phyloP scores from a whole-genome alignment of 2,888 invertebrate genomes.

The Apodemia hepburni region DNA sequence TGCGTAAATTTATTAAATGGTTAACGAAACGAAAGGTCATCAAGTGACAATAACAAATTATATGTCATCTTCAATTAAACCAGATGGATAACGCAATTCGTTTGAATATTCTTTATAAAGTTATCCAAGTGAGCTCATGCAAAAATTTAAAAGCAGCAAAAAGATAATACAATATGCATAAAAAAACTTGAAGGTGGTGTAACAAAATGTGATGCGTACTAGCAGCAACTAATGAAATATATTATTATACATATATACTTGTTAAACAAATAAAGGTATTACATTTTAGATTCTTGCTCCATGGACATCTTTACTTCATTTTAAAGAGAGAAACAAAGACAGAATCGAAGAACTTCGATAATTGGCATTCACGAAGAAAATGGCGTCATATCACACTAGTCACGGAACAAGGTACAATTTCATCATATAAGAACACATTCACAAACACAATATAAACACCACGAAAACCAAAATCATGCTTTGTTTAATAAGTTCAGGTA shows the following conservation, averaged over 20 bases:
- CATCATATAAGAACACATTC: slow-evolving; percentile 64
- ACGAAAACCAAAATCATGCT: slow-evolving; percentile 52
- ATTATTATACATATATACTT: not conserved
- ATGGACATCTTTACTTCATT: slow-evolving; percentile 12
- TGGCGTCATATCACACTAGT: slow-evolving; percentile 80
- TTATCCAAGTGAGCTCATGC: not conserved
- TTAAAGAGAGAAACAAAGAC: slow-evolving; percentile 38
- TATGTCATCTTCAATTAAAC: not conserved
- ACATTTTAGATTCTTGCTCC: slow-evolving; percentile 14
- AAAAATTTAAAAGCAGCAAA: not conserved
- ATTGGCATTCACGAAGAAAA: slow-evolving; percentile 81
- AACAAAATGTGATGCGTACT: slow-evolving; percentile 16
- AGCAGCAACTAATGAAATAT: slow-evolving; percentile 7
- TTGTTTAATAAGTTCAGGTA: slow-evolving; percentile 50
- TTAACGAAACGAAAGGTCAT: slow-evolving; percentile 13
- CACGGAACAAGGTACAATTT: slow-evolving; percentile 79
- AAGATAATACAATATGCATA: slow-evolving; percentile 10
- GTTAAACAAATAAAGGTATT: not conserved
- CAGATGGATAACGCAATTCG: not conserved
- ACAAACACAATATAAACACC: slow-evolving; percentile 54
- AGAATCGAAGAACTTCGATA: slow-evolving; percentile 69
- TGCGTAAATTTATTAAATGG: not conserved
- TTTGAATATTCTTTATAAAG: not conserved
- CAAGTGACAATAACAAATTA: slow-evolving; percentile 14
- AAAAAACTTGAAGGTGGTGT: slow-evolving; percentile 14